Evolutionary conservation across 30 jellyfish, hydroid and myxozoan genomes (phyloP).

Genomic region (Aurelia aurita complex sp. Pacific): DNA sequence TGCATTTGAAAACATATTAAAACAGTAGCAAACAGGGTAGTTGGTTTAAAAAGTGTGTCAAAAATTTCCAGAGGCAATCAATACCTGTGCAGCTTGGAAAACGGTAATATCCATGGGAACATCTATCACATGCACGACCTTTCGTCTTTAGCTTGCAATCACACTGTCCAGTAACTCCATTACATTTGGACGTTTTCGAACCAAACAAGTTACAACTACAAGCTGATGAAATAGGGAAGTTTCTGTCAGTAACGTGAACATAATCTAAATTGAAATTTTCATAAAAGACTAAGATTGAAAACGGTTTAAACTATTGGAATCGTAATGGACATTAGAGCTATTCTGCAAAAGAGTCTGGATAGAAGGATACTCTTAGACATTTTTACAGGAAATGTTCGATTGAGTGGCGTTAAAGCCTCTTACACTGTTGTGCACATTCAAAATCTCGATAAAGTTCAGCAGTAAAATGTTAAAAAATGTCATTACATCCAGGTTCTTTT

Average conservation of each 20-base stretch:
- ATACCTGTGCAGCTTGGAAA: constrained; percentile 35
- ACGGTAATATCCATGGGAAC: constrained; percentile 59
- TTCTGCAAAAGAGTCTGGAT: too few species aligned
- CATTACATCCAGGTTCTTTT: too few species aligned
- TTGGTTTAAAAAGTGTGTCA: neutral
- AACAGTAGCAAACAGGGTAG: too few species aligned
- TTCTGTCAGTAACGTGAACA: neutral
- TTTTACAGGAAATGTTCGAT: too few species aligned
- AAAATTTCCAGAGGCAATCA: neutral
- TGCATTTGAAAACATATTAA: too few species aligned
- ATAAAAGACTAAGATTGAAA: neutral
- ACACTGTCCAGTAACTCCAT: constrained; percentile 80
- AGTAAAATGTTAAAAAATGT: too few species aligned
- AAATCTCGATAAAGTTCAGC: too few species aligned
- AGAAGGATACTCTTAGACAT: too few species aligned
- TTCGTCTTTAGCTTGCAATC: constrained; percentile 48
- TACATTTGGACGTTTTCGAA: constrained; percentile 32
- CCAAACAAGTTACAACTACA: constrained; percentile 55
- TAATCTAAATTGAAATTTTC: neutral
- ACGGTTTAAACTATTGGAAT: neutral
- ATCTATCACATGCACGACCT: constrained; percentile 77
- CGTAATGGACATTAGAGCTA: too few species aligned
- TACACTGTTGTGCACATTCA: too few species aligned
- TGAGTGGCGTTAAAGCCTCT: too few species aligned
- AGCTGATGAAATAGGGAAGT: constrained; percentile 6